Evolutionary conservation across 2,113 vertebrate genomes (phyloP), one percentile per base, ranked within the genome.

Genomic region (Beaufortia kweichowensis): DNA sequence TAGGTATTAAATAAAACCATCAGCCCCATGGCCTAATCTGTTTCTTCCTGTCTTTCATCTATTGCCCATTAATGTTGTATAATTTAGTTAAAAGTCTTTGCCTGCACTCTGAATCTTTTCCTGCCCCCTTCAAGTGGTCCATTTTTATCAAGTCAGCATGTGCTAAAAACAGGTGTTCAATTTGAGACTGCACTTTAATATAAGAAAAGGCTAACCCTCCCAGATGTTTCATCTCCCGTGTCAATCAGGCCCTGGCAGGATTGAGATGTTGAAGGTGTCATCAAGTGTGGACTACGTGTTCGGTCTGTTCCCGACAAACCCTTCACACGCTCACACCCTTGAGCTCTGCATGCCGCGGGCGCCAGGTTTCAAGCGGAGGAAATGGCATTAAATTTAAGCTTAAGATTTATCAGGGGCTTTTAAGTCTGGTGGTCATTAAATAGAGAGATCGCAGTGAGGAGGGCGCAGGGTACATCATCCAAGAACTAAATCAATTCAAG

Each of bases 111-210:
- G 83, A 84, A 83, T 82, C 86, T 88, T 86, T 90, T 86, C 89
- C 87, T 89, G 69, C 75, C 82, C 63, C 81, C 85, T 78, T 63
- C 63, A 61, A 74, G 56, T 61, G 23, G 80, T 81, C 76, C 81
- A 76, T 81, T 89, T 84, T 84, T 80, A 67, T 86, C 88, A 89
- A 92, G 89, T 92, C 91, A 91, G 91, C 90, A 88, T 79, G 10
- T 68, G 72, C 62, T 85, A 89, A 90, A 90, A 89, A 90, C 85
- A 83, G 81, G 79, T 78, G 88, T 89, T 89, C 85, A 88, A 87
- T 87, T 88, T 87, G 83, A 76, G 79, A 82, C 46, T 78, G 78
- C 85, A 75, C 79, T 86, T 79, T 86, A 88, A 87, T 88, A 87
- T 87, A 72, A 66, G 87, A 79, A 81, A 82, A 83, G 86, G n/a